Evolutionary conservation across 2,797 vertebrate genomes (phyloP).

Genomic region (Gymnodraco acuticeps): DNA sequence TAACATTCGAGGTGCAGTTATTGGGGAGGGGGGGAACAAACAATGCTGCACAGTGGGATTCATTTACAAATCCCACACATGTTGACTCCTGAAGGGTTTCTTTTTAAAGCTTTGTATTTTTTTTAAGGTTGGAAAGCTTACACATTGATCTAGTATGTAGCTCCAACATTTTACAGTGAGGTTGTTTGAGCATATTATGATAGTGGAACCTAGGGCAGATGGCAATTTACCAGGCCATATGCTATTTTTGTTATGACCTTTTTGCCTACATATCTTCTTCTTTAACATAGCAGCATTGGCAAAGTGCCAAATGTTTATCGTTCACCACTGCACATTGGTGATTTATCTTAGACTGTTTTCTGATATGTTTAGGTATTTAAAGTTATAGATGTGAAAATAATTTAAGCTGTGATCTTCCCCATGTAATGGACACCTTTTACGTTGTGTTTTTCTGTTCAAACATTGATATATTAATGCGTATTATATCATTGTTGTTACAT

Average conservation of each 20-base stretch:
- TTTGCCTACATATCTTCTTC: constrained; percentile 70
- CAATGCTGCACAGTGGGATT: constrained; percentile 52
- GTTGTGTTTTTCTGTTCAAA: constrained; percentile 66
- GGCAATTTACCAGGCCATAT: constrained; percentile 65
- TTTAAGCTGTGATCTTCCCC: constrained; percentile 76
- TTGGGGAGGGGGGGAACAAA: neutral
- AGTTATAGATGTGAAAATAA: constrained; percentile 75
- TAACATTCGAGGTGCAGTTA: constrained; percentile 53
- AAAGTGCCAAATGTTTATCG: constrained; percentile 78
- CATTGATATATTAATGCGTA: constrained; percentile 60
- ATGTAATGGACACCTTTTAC: constrained; percentile 57
- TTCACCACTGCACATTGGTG: constrained; percentile 77
- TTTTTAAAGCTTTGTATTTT: constrained; percentile 46
- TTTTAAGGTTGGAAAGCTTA: constrained; percentile 55
- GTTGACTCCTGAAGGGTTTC: constrained; percentile 38
- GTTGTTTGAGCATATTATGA: constrained; percentile 44
- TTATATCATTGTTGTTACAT: constrained; percentile 51
- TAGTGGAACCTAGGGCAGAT: constrained; percentile 42
- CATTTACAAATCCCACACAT: constrained; percentile 49
- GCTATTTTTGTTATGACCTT: constrained; percentile 55
- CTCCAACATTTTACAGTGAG: constrained; percentile 33
- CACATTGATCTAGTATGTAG: constrained; percentile 53
- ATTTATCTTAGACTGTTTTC: constrained; percentile 62
- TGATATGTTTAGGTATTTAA: constrained; percentile 73
- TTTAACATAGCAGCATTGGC: constrained; percentile 65